Base-by-base conservation (phyloP, 2,888 invertebrate genomes). In the Altica lythri region DNA sequence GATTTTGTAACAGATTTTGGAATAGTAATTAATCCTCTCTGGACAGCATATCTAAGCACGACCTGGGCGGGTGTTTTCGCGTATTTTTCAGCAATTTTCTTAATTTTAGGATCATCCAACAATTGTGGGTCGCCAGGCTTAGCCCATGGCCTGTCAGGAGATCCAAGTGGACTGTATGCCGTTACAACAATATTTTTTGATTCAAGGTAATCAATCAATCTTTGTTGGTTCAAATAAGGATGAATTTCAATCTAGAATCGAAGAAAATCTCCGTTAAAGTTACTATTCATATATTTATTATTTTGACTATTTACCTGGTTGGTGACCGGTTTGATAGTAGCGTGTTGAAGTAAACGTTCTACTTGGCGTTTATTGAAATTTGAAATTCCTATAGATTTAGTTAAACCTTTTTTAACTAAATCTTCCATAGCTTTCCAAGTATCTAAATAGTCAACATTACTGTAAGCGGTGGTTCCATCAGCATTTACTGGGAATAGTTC, bases 151-250 rank as follows among this genome's bases (percentile, higher is more conserved):
- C 90, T 81, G 70, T 91, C 90, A 0, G 90, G 90, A 1, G 89
- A 89, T 9, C 91, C 92, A 14, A 93, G 78, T 0, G 92, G 91
- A 65, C 90, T 90, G 78, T 93, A 95, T 0, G 90, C 92, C 0
- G 90, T 91, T 1, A 93, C 73, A 5, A 77, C 75, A 44, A 94
- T 84, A 42, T 80, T 83, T 12, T 80, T 83, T 1, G 83, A 77
- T 60, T 83, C 82, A 72, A 91, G 88, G 70, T 83, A 88, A 0
- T 83, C 82, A 34, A 86, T 83, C 1, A 93, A 75, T 29, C 85
- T 83, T 30, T 77, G 78, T 71, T 93, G 90, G 57, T 80, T 86
- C 49, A 92, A 76, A 74, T 92, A 91, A 0, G 92, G 89, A 72
- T 92, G 90, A 61, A 89, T 85, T 76, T 94, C 93, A 55, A 91